Percentiles rank a stretch among this genome's conserved stretches.
phyloP scores from a whole-genome alignment of 2,113 vertebrate species.

The Microtus ochrogaster region DNA sequence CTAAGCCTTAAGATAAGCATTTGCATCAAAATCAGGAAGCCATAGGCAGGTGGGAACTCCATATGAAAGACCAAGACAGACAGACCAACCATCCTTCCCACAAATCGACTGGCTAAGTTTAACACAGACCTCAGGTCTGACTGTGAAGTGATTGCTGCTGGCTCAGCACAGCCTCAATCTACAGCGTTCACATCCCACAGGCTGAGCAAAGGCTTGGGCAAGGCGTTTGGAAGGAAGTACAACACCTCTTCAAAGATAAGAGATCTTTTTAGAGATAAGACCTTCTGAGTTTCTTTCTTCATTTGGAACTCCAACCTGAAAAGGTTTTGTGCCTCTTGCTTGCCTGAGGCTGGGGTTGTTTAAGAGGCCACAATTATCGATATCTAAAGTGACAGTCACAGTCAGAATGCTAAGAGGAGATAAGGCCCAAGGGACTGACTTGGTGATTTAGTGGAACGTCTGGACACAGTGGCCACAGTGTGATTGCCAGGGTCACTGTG shows the following conservation, averaged over 20 bases:
- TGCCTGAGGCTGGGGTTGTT: not conserved
- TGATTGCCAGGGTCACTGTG: not conserved
- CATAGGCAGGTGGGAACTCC: not conserved
- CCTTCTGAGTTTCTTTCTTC: not conserved
- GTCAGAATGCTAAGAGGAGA: conserved; percentile 19
- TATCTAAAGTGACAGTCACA: not conserved
- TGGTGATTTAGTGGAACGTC: not conserved
- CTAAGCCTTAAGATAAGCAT: not conserved
- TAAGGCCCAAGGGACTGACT: not conserved
- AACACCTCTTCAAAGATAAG: conserved; percentile 55
- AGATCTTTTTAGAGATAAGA: conserved; percentile 51
- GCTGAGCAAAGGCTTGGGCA: conserved; percentile 10
- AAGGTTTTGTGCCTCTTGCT: conserved; percentile 15
- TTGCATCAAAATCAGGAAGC: conserved; percentile 9
- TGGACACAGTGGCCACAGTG: not conserved
- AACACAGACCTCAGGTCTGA: not conserved
- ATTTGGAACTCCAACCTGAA: conserved; percentile 45
- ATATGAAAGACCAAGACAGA: not conserved
- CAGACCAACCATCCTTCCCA: not conserved
- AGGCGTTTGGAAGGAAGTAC: conserved; percentile 35
- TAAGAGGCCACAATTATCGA: conserved; percentile 19
- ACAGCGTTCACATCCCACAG: not conserved
- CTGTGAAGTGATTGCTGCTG: not conserved
- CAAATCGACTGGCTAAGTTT: not conserved
- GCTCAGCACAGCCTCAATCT: not conserved